These are phyloP conservation scores for Nothobranchius kuhntae DNA, from an alignment of 2,113 vertebrate genomes.

Conservation along the genomic window DNA sequence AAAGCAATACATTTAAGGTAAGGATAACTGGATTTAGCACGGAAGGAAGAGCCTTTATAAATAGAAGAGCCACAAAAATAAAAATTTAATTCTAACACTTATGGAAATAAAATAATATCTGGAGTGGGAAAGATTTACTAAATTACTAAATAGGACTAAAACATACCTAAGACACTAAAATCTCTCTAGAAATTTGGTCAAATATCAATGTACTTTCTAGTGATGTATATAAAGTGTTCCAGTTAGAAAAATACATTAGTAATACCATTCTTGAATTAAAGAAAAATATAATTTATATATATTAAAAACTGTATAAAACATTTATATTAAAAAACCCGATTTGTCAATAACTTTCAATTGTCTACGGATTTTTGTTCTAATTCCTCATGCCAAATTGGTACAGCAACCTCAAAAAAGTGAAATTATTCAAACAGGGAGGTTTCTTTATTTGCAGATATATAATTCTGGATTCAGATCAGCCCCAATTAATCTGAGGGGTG, in stretches of 20 bases:
- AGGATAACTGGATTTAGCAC: neutral
- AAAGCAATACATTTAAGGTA: neutral
- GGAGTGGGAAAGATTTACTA: too few species aligned
- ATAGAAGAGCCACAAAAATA: neutral
- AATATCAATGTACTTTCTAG: neutral
- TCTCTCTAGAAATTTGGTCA: neutral
- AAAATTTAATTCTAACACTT: neutral
- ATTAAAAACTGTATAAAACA: too few species aligned
- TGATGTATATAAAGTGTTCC: too few species aligned
- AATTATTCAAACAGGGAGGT: constrained; percentile 13
- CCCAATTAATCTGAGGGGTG: too few species aligned
- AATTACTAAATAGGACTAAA: too few species aligned
- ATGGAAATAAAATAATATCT: neutral
- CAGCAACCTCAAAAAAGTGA: neutral
- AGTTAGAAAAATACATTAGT: too few species aligned
- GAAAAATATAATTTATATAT: too few species aligned
- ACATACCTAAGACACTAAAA: neutral
- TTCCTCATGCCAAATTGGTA: neutral
- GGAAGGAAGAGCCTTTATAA: neutral
- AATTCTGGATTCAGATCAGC: constrained; percentile 8
- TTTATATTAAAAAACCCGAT: too few species aligned
- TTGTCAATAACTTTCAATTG: too few species aligned
- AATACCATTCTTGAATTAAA: too few species aligned
- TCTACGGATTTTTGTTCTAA: too few species aligned
- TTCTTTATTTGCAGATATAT: constrained; percentile 37